These are phyloP conservation scores for Notarius lentiginosus DNA, from an alignment of 2,113 vertebrate species.

Conservation along the genomic window DNA sequence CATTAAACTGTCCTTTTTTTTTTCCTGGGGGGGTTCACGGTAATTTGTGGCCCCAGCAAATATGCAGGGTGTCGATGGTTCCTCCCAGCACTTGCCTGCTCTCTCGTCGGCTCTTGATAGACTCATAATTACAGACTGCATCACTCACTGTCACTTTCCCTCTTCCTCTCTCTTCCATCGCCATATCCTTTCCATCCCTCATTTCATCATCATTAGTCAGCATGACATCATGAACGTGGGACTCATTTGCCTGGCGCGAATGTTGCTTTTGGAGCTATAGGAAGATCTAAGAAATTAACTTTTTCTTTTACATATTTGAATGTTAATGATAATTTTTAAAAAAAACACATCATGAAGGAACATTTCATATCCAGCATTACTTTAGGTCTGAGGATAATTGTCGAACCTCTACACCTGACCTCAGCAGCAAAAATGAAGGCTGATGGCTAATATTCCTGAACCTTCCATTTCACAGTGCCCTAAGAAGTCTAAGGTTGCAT, in stretches of 20 bases:
- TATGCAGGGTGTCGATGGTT: slow-evolving; percentile 48
- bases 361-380: neutral
- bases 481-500: slow-evolving; percentile 39
- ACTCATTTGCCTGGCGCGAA: neutral
- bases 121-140: slow-evolving; percentile 66
- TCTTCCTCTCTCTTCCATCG: slow-evolving; percentile 32
- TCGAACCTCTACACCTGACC: slow-evolving; percentile 7
- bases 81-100: slow-evolving; percentile 46
- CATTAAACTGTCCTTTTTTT: slow-evolving; percentile 61
- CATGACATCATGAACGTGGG: slow-evolving; percentile 41
- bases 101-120: slow-evolving; percentile 61
- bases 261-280: neutral
- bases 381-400: slow-evolving; percentile 4
- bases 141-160: slow-evolving; percentile 56
- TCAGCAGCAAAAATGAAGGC: slow-evolving; percentile 17
- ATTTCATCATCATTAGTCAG: slow-evolving; percentile 50
- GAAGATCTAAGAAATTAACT: neutral
- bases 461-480: slow-evolving; percentile 26
- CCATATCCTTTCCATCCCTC: slow-evolving; percentile 36
- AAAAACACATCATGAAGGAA: neutral
- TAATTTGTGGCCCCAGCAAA: slow-evolving; percentile 59
- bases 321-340: neutral
- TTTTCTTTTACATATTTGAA: too few relatives aligned
- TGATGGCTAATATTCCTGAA: slow-evolving; percentile 22
- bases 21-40: slow-evolving; percentile 48